Base-by-base conservation (phyloP, 1,140 invertebrate species). In the Ctenoplectra terminalis region DNA sequence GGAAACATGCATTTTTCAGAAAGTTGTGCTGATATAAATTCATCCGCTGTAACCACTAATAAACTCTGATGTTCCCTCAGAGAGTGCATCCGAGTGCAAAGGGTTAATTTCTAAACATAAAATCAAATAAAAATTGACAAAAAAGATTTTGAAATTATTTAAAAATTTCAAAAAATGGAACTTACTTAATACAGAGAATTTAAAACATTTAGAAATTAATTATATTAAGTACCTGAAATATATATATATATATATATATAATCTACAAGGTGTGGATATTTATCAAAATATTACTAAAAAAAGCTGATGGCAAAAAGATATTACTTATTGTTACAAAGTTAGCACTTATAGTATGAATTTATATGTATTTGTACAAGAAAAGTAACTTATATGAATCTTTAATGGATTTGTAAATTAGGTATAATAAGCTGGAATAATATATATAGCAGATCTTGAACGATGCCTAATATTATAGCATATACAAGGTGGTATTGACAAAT, bases 171-270 rank as follows among this genome's bases (percentile, higher is more conserved):
- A 43, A 4, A 43, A 37, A 63, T 46, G n/a, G 26, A 29, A 34
- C 17, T n/a, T 60, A 20, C 79, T 20, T 48, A 74, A 69, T 73
- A 43, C 74, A 48, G 69, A 78, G 37, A 69, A 86, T 77, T 37
- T 50, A 52, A 29, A 5, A 80, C 15, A 58, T 43, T 61, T 56
- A 37, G 34, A 50, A 58, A 60, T 13, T 31, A 58, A 73, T 56
- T 73, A 23, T 75, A 46, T 77, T 79, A 58, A 75, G 84, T 89
- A 89, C 85, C 82, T 81, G 87, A 40, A 40, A 40, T 9, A 40
- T 40, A 5, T 4, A 5, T 40, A 40, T 40, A 5, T 40, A 40
- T 40, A 40, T 40, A 40, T 40, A 40, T 9, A 40, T 40, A 40
- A 40, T 40, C 9, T 40, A 40, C 9, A 20, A 72, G 46, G 48